phyloP scores from a whole-genome alignment of 2,113 vertebrate species.

The Colistium nudipinnis region DNA sequence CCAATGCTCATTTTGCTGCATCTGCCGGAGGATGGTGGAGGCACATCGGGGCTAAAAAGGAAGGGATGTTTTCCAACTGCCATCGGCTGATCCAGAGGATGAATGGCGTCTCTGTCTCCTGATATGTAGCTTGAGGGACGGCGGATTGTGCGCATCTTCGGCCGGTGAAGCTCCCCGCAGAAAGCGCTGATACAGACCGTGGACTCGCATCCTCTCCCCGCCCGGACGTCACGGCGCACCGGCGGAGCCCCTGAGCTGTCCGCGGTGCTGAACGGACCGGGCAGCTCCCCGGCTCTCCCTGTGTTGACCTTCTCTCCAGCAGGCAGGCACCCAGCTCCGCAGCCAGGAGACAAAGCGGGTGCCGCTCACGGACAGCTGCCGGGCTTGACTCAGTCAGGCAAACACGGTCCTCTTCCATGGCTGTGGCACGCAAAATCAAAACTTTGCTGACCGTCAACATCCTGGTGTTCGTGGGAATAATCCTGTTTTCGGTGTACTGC shows the following conservation, averaged over 20 bases:
- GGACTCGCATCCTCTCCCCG: too few relatives aligned
- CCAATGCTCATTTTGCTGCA: conserved; percentile 22
- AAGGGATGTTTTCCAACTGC: conserved; percentile 53
- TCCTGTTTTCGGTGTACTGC: conserved; percentile 98
- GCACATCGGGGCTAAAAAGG: conserved; percentile 33
- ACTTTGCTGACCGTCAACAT: conserved; percentile 99
- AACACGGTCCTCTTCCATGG: conserved; percentile 86
- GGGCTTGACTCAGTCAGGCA: conserved; percentile 76
- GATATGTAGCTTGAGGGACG: conserved; percentile 43
- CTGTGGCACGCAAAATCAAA: conserved; percentile 97
- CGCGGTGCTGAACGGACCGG: conserved; percentile 78
- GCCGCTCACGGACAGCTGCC: conserved; percentile 66
- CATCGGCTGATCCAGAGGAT: conserved; percentile 30
- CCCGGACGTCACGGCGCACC: too few relatives aligned
- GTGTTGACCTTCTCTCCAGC: conserved; percentile 47
- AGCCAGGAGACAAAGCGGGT: conserved; percentile 53
- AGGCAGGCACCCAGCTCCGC: conserved; percentile 12
- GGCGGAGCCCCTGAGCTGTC: conserved; percentile 65
- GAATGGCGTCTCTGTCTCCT: conserved; percentile 35
- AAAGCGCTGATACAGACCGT: too few relatives aligned
- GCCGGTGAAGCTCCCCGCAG: neutral
- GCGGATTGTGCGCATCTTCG: conserved; percentile 37
- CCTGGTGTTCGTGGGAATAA: conserved; percentile 94
- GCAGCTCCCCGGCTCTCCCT: conserved; percentile 26
- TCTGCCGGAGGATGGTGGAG: conserved; percentile 54